Percentiles rank a stretch among this genome's conserved stretches.
Evolutionary conservation across 2,888 invertebrate species (phyloP).

Genomic region (Emmelina monodactyla): DNA sequence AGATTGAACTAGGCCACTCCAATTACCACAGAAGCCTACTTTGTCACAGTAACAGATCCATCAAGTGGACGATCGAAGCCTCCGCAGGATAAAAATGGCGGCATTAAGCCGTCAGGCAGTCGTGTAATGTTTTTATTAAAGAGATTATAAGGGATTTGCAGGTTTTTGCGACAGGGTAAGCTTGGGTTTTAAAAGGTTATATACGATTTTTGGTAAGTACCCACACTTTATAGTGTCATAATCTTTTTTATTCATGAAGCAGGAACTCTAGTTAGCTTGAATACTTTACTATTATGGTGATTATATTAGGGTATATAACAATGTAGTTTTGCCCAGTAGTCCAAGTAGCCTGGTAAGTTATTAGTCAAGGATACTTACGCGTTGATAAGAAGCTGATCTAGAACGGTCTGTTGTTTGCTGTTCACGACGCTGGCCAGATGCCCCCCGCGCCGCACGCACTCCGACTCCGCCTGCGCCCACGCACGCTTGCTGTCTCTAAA

Average conservation of each 20-base stretch:
- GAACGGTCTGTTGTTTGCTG: conserved; percentile 68
- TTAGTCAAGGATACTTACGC: conserved; percentile 65
- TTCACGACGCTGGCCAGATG: conserved; percentile 73
- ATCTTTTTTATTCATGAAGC: too few species aligned
- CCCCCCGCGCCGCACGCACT: conserved; percentile 70
- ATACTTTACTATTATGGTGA: too few species aligned
- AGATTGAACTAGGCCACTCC: background rate
- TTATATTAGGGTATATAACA: too few species aligned
- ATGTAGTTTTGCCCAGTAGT: too few species aligned
- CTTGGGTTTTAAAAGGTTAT: too few species aligned
- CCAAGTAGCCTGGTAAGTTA: too few species aligned
- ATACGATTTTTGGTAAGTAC: too few species aligned
- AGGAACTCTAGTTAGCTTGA: too few species aligned
- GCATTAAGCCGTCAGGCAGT: background rate
- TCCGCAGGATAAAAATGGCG: background rate
- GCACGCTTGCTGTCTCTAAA: conserved; percentile 63
- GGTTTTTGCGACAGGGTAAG: too few species aligned
- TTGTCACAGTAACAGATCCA: conserved; percentile 2
- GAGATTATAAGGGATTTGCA: too few species aligned
- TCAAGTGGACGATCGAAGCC: background rate
- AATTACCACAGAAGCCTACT: conserved; percentile 1
- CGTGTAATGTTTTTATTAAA: too few species aligned
- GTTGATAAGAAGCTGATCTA: conserved; percentile 70
- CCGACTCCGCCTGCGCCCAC: conserved; percentile 74
- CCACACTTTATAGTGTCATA: too few species aligned